Evolutionary conservation across 2,113 vertebrate genomes (phyloP).

Genomic region (Tragulus kanchil): DNA sequence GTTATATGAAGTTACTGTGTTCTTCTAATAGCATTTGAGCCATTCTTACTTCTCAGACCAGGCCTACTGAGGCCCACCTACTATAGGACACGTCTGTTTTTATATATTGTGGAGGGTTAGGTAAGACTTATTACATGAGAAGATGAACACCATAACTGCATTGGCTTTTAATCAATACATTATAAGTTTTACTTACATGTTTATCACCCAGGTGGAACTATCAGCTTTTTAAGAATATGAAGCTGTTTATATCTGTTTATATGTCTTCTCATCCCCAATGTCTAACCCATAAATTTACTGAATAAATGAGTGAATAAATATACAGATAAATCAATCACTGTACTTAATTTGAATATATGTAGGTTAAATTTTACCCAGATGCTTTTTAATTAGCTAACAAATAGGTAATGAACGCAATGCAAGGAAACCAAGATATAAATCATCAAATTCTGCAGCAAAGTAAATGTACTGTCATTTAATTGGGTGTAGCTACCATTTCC

Average conservation of each 20-base stretch:
- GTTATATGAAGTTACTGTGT: no score
- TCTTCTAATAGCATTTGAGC: background rate
- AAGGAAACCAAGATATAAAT: slow-evolving; percentile 71
- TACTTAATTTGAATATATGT: slow-evolving; percentile 68
- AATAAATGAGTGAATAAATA: slow-evolving; percentile 36
- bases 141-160: background rate
- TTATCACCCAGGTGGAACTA: background rate
- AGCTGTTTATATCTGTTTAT: slow-evolving; percentile 14
- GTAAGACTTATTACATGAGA: background rate
- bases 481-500: slow-evolving; percentile 66
- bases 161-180: background rate
- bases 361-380: slow-evolving; percentile 77
- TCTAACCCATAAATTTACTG: slow-evolving; percentile 26
- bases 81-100: background rate
- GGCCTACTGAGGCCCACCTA: background rate
- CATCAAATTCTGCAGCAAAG: slow-evolving; percentile 75
- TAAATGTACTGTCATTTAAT: slow-evolving; percentile 82
- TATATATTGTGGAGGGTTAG: background rate
- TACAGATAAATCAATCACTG: slow-evolving; percentile 61
- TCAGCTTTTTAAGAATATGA: slow-evolving; percentile 27
- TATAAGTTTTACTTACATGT: background rate
- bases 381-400: slow-evolving; percentile 69
- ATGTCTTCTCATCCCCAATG: background rate
- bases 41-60: background rate
- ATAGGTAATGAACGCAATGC: slow-evolving; percentile 76